These are phyloP conservation scores for Drosophila persimilis DNA, from an alignment of 1,140 invertebrate genomes.

Conservation along the genomic window DNA sequence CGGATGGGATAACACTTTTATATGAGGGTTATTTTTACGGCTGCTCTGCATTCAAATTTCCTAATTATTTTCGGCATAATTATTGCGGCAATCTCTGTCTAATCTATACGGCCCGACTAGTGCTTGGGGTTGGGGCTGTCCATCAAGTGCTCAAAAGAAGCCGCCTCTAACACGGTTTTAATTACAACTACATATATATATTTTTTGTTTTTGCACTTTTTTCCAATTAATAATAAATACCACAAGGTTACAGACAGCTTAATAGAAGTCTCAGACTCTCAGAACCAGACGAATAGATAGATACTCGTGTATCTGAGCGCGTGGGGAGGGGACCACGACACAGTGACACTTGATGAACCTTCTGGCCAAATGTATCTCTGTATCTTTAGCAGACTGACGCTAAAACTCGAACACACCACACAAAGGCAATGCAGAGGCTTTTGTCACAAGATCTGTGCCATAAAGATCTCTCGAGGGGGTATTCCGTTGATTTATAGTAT, in stretches of 20 bases:
- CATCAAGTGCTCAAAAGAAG: slow-evolving; percentile 43
- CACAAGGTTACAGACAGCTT: slow-evolving; percentile 53
- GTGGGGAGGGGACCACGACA: background rate
- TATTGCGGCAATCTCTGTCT: slow-evolving; percentile 11
- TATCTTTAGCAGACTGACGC: slow-evolving; percentile 31
- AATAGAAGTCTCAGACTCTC: background rate
- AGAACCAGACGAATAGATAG: background rate
- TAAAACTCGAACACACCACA: slow-evolving; percentile 19
- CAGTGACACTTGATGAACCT: slow-evolving; percentile 20
- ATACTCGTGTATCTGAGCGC: background rate
- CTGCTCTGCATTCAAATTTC: slow-evolving; percentile 22
- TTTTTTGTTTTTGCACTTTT: slow-evolving; percentile 27
- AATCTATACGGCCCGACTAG: slow-evolving; percentile 10
- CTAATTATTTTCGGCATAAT: slow-evolving; percentile 27
- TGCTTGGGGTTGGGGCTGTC: background rate
- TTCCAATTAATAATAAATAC: slow-evolving; percentile 57
- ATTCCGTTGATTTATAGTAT: slow-evolving; percentile 16
- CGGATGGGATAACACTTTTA: slow-evolving; percentile 27
- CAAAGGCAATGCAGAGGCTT: background rate
- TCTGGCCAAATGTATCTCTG: slow-evolving; percentile 15
- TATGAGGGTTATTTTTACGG: slow-evolving; percentile 16
- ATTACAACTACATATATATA: slow-evolving; percentile 30
- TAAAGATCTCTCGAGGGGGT: slow-evolving; percentile 18
- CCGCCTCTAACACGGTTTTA: slow-evolving; percentile 57
- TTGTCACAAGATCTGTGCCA: slow-evolving; percentile 35